Percentiles rank a stretch among this genome's conserved stretches.
These are phyloP conservation scores for Zoanthus sansibaricus DNA, from an alignment of 92 coral and sea anemone genomes.

Conservation along the genomic window DNA sequence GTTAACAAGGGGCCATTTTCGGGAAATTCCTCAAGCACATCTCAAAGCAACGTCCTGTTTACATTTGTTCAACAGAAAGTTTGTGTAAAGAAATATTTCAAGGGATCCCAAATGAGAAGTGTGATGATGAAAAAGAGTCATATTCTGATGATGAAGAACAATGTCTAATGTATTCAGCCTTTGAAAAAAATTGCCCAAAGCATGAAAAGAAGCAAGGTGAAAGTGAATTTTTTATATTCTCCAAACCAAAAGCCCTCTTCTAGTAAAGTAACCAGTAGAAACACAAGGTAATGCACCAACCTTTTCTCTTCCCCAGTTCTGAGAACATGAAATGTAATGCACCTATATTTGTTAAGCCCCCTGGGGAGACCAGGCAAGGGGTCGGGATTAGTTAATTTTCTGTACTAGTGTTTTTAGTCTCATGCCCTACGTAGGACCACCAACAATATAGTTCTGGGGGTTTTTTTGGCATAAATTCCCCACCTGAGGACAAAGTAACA, in stretches of 20 bases:
- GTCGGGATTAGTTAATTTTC: constrained; percentile 1
- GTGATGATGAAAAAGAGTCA: not conserved
- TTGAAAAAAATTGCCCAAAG: not conserved
- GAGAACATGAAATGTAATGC: not conserved
- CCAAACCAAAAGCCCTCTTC: not conserved
- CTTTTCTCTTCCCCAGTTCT: constrained; percentile 6
- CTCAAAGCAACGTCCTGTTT: constrained; percentile 1
- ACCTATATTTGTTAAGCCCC: not conserved
- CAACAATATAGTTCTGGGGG: not conserved
- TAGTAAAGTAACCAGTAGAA: constrained; percentile 2
- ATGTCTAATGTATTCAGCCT: not conserved
- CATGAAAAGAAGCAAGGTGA: constrained; percentile 1
- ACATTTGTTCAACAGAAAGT: not conserved
- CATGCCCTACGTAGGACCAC: constrained; percentile 3
- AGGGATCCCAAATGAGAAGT: not conserved
- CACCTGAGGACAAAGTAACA: not conserved
- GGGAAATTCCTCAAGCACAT: not conserved
- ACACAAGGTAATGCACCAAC: constrained; percentile 6
- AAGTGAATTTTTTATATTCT: not conserved
- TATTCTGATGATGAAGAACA: not conserved
- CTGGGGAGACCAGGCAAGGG: not conserved
- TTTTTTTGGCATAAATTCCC: not conserved
- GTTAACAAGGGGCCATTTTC: constrained; percentile 1
- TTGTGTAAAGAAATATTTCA: not conserved
- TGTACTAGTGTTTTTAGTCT: constrained; percentile 3